Base-by-base conservation (phyloP, 1,140 invertebrate genomes). In the Phenacoccus solenopsis region DNA sequence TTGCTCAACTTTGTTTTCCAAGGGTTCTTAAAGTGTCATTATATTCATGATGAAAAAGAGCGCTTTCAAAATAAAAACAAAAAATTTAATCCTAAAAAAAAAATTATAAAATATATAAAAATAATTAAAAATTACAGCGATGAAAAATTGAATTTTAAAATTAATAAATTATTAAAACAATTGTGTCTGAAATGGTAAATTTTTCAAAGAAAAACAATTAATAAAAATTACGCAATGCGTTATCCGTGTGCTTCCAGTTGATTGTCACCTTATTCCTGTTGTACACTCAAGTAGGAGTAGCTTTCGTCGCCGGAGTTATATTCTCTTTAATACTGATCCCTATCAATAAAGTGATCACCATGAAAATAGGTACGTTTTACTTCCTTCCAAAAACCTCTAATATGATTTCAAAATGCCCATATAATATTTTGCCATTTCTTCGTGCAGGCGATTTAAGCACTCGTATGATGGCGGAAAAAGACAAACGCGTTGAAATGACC, bases 281-380 rank as follows among this genome's bases (percentile, higher is more conserved):
- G 0, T 90, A 94, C 76, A 80, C 81, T 72, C 93, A 98, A 87
- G 85, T 99, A 73, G 94, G 94, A 3, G 76, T 91, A 32, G 88
- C 96, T 2, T 98, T 96, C 78, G 77, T 99, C 27, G 89, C 93
- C 67, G 97, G 96, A 5, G 81, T 98, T 1, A 79, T 80, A 1
- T 96, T 98, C 81, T 88, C 90, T 16, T 78, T 97, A 1, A 74
- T 97, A 30, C 79, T 98, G 7, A 95, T 99, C 76, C 96, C 96
- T 1, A 86, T 98, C n/a, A 99, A 98, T 79, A 89, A 92, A 79
- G 78, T 85, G 72, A 85, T 99, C 71, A 94, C 94, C 1, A 87
- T 87, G 73, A 91, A 94, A 82, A 98, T 98, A 77, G 94, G 90
- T 72, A 68, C 71, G 57, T 70, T 27, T 69, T n/a, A n/a, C n/a